Base-by-base conservation (phyloP, 2,113 vertebrate genomes). In the Mustela lutreola region DNA sequence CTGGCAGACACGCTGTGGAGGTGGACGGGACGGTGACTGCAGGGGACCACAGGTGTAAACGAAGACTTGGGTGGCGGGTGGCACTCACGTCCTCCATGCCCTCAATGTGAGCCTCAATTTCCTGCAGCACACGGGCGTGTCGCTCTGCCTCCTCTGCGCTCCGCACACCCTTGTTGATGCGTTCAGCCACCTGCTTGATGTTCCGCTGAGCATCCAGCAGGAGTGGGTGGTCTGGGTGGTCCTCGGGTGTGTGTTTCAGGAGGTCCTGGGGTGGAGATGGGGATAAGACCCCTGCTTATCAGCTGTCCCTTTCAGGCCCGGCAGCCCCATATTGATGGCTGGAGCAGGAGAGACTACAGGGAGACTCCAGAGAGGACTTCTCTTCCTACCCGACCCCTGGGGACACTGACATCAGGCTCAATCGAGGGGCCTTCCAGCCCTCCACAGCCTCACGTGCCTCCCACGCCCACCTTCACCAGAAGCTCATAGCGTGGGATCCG, bases 41-140 rank as follows among this genome's bases (percentile, higher is more conserved):
- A 26, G 22, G 88, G 45, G 75, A 50, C 79, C 39, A 28, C 65
- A 78, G 76, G 33, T 0, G 26, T 4, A 39, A 81, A 92, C 71
- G 19, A 11, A 24, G 24, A 11, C 10, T 11, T 4, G 19, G 18
- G 45, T 1, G 0, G 7, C 42, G 1, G 1, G 1, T 31, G 0
- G 73, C 26, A 98, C 99, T 1, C 98, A 99, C 99, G 0, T 99
- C 99, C 98, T 99, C 99, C 97, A 99, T 99, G 96, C 99, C 99
- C 97, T 99, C 99, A 0, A 99, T 99, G 98, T 99, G 99, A 2
- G 99, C 99, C 98, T 99, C 99, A 0, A 99, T 99, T 99, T 99
- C 99, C 98, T 99, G 99, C 98, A 99, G 99, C 18, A 99, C 99
- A 0, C 99, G 98, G 4, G 99, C 99, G 2, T 99, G 99, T 63